Evolutionary conservation across 2,113 vertebrate genomes (phyloP).

Genomic region (Donacobius atricapilla): DNA sequence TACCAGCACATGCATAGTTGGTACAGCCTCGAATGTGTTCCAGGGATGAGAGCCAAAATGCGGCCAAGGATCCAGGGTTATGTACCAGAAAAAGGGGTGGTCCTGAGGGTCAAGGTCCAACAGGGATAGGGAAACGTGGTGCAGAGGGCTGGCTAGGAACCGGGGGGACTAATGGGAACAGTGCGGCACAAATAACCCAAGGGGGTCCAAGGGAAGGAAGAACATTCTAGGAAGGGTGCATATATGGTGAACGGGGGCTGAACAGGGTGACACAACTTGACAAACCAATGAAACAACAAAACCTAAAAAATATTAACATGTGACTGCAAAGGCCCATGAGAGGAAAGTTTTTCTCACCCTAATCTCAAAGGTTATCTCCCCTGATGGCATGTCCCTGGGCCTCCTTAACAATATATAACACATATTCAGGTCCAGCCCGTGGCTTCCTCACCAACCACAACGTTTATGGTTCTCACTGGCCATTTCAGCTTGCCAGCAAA

Average conservation of each 20-base stretch:
- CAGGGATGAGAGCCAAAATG: neutral
- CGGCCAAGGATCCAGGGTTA: neutral
- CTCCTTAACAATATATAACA: accelerated
- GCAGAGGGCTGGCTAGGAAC: neutral
- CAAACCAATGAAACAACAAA: neutral
- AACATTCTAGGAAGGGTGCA: neutral
- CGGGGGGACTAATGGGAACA: neutral
- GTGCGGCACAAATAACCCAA: neutral
- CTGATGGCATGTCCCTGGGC: neutral
- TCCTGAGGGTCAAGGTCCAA: neutral
- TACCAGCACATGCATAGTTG: too few species aligned
- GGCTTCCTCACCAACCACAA: neutral
- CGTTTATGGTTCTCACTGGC: accelerated
- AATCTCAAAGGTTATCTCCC: neutral
- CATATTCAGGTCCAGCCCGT: neutral
- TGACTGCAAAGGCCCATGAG: neutral
- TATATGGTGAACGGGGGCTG: neutral
- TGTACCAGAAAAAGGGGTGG: neutral
- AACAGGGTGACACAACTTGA: neutral
- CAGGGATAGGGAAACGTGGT: neutral
- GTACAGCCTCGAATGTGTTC: neutral
- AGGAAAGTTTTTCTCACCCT: neutral
- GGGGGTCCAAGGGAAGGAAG: neutral
- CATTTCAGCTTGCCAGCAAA: neutral
- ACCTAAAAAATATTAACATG: neutral